Base-by-base conservation (phyloP, 2,113 vertebrate species). In the Dascyllus trimaculatus region DNA sequence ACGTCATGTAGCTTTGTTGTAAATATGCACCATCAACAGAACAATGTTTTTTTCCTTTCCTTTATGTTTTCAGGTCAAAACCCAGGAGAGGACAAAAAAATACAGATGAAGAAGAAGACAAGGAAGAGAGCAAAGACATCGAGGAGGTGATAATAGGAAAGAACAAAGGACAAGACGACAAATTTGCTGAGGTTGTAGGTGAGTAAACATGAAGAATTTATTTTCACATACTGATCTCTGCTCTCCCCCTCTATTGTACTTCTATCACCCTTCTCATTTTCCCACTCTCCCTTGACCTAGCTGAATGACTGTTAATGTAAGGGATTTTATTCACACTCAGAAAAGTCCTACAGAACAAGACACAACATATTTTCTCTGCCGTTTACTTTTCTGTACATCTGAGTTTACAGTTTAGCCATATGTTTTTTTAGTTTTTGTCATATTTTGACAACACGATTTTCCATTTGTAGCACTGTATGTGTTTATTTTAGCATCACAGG, bases 111-210 rank as follows among this genome's bases (percentile, higher is more conserved):
- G 43, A 75, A 4, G 64, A 51, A 0, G 66, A 79, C 10, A 38
- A 54, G 40, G 78, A 80, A 19, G 80, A 86, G 68, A 69, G 18
- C 32, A 40, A 67, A 71, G 84, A 86, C 5, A 61, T 75, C 0
- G 0, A 75, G 43, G 83, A 89, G 52, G 45, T 70, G 53, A 70
- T 80, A 13, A 56, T 70, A 1, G 77, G 61, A 14, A 65, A 67
- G 46, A 62, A 69, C 22, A 49, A 18, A 2, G 49, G 19, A 56
- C 62, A 64, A 11, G 71, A 85, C 29, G 72, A 58, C 49, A 74
- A 22, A 24, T 84, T 76, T 15, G 15, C 75, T 57, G 86, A 86
- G 52, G 84, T 86, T 63, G 86, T 88, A 35, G 91, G 91, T 93
- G 52, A 29, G 90, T 84, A 19, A 49, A 68, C 69, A 26, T 29